Evolutionary conservation across 64 coral and sea anemone genomes (phyloP).

Genomic region (Astreopora myriophthalma): DNA sequence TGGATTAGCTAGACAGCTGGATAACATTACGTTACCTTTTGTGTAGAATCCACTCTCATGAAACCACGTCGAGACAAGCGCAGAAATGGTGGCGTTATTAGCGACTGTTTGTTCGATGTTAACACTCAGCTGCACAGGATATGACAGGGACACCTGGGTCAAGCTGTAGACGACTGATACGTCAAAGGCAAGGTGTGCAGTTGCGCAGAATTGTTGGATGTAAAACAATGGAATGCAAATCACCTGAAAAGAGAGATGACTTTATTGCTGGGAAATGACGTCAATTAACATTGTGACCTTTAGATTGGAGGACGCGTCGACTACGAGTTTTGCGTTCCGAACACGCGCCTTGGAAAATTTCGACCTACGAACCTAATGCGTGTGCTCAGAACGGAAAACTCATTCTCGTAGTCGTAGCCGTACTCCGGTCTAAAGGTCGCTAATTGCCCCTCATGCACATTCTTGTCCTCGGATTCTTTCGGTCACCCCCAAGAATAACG

Average conservation of each 20-base stretch:
- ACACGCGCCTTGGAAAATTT: too few species aligned
- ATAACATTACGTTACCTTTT: not conserved
- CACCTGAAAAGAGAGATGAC: constrained; percentile 2
- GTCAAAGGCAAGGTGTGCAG: constrained; percentile 18
- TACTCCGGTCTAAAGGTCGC: too few species aligned
- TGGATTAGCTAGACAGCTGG: not conserved
- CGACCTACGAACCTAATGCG: too few species aligned
- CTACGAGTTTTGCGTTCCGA: too few species aligned
- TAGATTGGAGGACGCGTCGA: too few species aligned
- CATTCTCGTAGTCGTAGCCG: too few species aligned
- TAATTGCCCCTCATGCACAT: too few species aligned
- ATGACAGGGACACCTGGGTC: constrained; percentile 14
- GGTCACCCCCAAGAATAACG: too few species aligned
- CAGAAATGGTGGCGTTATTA: constrained; percentile 37
- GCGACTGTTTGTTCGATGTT: constrained; percentile 28
- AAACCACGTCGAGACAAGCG: constrained; percentile 28
- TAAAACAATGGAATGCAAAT: constrained; percentile 55
- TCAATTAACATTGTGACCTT: too few species aligned
- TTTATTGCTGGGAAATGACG: too few species aligned
- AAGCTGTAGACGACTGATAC: constrained; percentile 3
- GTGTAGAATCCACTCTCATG: constrained; percentile 7
- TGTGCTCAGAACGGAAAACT: too few species aligned
- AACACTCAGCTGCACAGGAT: constrained; percentile 26
- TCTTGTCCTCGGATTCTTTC: too few species aligned
- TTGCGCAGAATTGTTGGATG: constrained; percentile 32